phyloP scores from a whole-genome alignment of 2,113 vertebrate species.

The Orthonyx spaldingii region DNA sequence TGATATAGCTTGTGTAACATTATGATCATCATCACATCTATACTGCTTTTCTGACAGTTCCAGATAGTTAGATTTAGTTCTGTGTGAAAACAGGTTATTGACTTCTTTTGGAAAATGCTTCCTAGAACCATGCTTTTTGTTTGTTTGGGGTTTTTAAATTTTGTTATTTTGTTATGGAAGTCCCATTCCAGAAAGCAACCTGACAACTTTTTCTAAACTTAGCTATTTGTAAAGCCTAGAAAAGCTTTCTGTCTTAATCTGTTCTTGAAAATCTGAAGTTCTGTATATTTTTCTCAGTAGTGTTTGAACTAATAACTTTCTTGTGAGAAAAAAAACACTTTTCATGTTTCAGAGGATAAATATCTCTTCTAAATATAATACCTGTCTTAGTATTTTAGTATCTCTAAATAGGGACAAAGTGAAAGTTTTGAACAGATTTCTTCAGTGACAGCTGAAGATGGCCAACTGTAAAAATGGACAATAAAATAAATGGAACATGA shows the following conservation, averaged over 20 bases:
- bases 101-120: neutral
- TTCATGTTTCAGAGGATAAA: neutral
- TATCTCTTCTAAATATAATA: neutral
- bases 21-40: neutral
- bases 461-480: neutral
- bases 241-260: neutral
- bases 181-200: neutral
- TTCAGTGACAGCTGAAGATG: neutral
- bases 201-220: neutral
- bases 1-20: neutral
- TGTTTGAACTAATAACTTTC: neutral
- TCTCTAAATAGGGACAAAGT: neutral
- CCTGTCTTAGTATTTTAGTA: neutral
- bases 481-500: constrained; percentile 20
- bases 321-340: neutral
- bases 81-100: neutral
- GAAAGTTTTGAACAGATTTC: neutral
- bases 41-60: neutral
- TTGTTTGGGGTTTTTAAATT: no score
- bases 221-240: neutral
- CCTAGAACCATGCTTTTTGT: neutral
- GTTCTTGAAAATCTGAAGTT: neutral
- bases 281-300: neutral
- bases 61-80: neutral
- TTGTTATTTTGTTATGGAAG: neutral